phyloP scores from a whole-genome alignment of 2,888 invertebrate genomes.

The Aphodius sticticus region DNA sequence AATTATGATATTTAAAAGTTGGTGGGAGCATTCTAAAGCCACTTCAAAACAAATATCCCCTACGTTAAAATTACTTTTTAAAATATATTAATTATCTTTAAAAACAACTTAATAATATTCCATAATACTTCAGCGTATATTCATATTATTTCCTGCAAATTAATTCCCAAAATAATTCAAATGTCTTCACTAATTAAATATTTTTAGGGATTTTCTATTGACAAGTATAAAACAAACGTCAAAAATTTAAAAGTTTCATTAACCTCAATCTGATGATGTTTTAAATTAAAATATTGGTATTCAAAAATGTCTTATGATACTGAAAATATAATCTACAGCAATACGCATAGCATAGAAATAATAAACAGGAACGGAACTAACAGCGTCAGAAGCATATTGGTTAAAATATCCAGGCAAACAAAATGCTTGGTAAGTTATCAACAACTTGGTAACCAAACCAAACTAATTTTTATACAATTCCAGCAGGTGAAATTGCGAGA shows the following conservation, averaged over 20 bases:
- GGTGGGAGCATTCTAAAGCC: too few relatives aligned
- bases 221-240: not conserved
- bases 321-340: slow-evolving; percentile 36
- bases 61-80: too few relatives aligned
- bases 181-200: not conserved
- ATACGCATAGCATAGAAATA: slow-evolving; percentile 38
- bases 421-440: slow-evolving; percentile 34
- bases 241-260: not conserved
- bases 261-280: not conserved
- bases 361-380: slow-evolving; percentile 30
- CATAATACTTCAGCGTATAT: not conserved
- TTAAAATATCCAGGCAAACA: slow-evolving; percentile 32
- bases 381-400: slow-evolving; percentile 33
- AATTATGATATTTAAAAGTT: too few relatives aligned
- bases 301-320: not conserved
- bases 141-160: not conserved
- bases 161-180: slow-evolving; percentile 14
- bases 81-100: too few relatives aligned
- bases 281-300: too few relatives aligned
- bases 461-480: slow-evolving; percentile 31
- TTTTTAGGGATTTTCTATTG: not conserved
- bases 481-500: slow-evolving; percentile 54
- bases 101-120: not conserved
- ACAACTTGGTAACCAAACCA: not conserved
- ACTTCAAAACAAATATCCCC: too few relatives aligned